A percentile compares a stretch with the other conserved stretches of the same genome.
phyloP scores from a whole-genome alignment of 2,888 invertebrate genomes.

The Torymus texanus region DNA sequence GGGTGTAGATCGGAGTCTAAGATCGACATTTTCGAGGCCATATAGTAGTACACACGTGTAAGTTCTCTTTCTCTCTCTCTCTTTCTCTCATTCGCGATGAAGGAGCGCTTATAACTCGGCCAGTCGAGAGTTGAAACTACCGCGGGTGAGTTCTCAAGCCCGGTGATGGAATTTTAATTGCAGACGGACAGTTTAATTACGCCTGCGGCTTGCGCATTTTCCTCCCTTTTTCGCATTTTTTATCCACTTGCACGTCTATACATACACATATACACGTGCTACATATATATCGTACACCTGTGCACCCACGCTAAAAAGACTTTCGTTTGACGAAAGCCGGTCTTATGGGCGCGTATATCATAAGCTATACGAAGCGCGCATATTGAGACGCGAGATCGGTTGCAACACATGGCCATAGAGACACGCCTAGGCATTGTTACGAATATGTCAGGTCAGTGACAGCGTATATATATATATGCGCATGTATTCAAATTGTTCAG shows the following conservation, averaged over 20 bases:
- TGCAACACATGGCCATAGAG: conserved; percentile 65
- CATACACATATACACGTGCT: not conserved
- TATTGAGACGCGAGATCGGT: conserved; percentile 49
- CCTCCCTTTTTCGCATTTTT: conserved; percentile 22
- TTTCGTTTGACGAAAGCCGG: conserved; percentile 26
- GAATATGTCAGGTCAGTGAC: conserved; percentile 68
- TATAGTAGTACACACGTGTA: too few species aligned
- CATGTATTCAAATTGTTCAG: too few species aligned
- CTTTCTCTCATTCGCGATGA: too few species aligned
- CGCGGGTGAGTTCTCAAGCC: conserved; percentile 9
- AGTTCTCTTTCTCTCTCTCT: too few species aligned
- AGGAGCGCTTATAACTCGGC: not conserved
- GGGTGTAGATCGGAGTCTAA: not conserved
- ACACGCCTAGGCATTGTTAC: conserved; percentile 74
- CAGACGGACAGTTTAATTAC: conserved; percentile 14
- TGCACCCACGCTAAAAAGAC: conserved; percentile 48
- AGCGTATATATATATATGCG: conserved; percentile 37
- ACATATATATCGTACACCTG: conserved; percentile 6
- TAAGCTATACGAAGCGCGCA: conserved; percentile 4
- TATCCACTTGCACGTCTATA: not conserved
- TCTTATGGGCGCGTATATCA: not conserved
- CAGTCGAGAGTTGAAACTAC: not conserved
- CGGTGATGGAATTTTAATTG: conserved; percentile 37
- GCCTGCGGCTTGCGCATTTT: not conserved
- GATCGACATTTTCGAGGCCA: conserved; percentile 22